Base-by-base conservation (phyloP, 1,140 invertebrate genomes). In the Drosophila nigromelanica region DNA sequence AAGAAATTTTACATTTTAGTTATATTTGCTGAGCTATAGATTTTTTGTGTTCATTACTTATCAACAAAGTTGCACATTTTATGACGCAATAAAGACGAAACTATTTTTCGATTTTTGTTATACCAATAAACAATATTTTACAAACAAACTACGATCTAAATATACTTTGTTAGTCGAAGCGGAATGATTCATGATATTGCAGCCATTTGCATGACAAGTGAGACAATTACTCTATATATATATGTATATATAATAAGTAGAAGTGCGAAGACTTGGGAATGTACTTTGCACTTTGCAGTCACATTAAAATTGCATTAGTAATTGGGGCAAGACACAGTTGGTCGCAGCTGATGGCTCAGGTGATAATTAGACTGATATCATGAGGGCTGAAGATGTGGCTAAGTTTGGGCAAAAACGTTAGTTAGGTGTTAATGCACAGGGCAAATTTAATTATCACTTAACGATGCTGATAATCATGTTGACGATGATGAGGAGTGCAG, bases 381-480 rank as follows among this genome's bases (percentile, higher is more conserved):
- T 37, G 35, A 62, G 48, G 58, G 52, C 40, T 62, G 45, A 64
- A 74, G 50, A 18, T 21, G 40, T 18, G 69, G 60, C 24, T 45
- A 30, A 37, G 61, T 45, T 35, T 59, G 21, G 64, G 66, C 76
- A 82, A 72, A 87, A 81, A 70, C 66, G 68, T 66, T 72, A 54
- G 58, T 59, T 45, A 89, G 80, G 85, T 89, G 83, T 80, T 82
- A 82, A 81, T 78, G 67, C 66, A 69, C 45, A 67, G 73, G 48
- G 63, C 69, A 89, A 89, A 89, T 89, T 89, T 63, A 83, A 89
- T 89, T 89, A 89, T 70, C 83, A 76, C 85, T 67, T 73, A 58
- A 60, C 66, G 50, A 59, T 68, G 73, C 52, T 47, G 27, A 50
- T 18, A 43, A 67, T 61, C 12, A 12, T 43, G 58, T 24, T 80